Evolutionary conservation across 2,113 vertebrate genomes (phyloP), one percentile per base, ranked within the genome.

Genomic region (Rutilus rutilus): DNA sequence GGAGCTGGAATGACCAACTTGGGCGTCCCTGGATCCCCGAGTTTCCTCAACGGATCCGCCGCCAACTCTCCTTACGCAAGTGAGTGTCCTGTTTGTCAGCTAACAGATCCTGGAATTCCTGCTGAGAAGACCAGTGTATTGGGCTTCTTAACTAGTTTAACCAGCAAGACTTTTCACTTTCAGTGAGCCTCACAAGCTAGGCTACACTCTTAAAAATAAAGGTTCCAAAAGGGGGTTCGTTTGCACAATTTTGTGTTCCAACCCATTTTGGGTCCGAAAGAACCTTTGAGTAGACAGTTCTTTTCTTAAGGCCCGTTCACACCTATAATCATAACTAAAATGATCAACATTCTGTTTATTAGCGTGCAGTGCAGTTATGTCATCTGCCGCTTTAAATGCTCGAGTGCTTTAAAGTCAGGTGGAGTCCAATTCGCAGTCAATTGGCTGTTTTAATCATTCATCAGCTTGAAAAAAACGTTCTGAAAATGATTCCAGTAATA

Each of bases 21-120:
- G 54, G 97, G 97, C 0, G 97, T 98, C 3, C 97, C 98, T 0
- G 96, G 96, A 1, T 99, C 98, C 19, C 98, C 98, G 33, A 96
- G 97, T 92, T 99, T 99, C 94, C 97, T 99, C 90, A 99, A 97
- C 15, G 97, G 98, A 84, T 97, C 97, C 90, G 93, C 97, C 0
- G 96, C 97, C 92, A 97, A 96, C 92, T 98, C 97, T 4, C 97
- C 98, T 84, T 99, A 99, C 42, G 96, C 97, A 93, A 98, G 98
- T 99, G 94, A 98, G 98, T 96, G 17, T 45, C 52, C 45, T 71
- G 67, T 42, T 14, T 1, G 25, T 11, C 67, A 39, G 19, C 67
- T 47, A 81, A 27, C 39, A 81, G 60, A 65, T 47, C 42, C 42
- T 45, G n/a, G 15, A 47, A 17, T 30, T 47, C 65, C 21, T 45